Evolutionary conservation across 2,797 vertebrate genomes (phyloP), one percentile per base, ranked within the genome.

Genomic region (Microtus californicus): DNA sequence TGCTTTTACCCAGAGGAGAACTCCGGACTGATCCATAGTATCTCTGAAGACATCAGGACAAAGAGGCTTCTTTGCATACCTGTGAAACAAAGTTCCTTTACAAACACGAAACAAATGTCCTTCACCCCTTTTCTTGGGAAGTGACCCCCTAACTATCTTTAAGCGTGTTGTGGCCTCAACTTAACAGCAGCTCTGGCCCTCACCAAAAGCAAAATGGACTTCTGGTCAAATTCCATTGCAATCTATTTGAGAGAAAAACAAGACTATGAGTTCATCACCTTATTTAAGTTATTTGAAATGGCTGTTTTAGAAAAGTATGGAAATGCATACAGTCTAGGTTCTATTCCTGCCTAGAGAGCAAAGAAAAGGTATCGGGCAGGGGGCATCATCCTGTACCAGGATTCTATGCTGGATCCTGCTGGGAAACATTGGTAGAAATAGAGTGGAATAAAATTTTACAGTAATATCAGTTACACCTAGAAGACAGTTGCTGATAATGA

Each of bases 1-100:
- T 97, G 99, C 99, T 95, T 99, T 99, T 27, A 99, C 99, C 99
- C 99, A 99, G 63, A 99, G 98, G 92, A 97, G 98, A 95, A 99
- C 98, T 23, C 85, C 40, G 17, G 98, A 98, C 43, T 97, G 91
- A 89, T 99, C 99, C 99, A 99, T 99, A 90, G 96, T 97, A 93
- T 85, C 83, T 80, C 87, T 56, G 94, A 94, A n/a, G 81, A 92
- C 97, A 97, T 95, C 80, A 81, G 96, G 79, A 69, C 90, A 59
- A 94, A 88, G 89, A 87, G 77, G 67, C 93, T 97, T 95, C 96
- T 98, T 92, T 92, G 94, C 93, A 97, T 97, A 97, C 97, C 97
- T 97, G 96, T 48, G 31, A 97, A 96, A 96, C 74, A 97, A 94
- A 94, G n/a, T 81, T 94, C 91, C 89, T 96, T 96, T 76, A 96